phyloP scores from a whole-genome alignment of 2,888 invertebrate species.

The Drosophila vallismaia region DNA sequence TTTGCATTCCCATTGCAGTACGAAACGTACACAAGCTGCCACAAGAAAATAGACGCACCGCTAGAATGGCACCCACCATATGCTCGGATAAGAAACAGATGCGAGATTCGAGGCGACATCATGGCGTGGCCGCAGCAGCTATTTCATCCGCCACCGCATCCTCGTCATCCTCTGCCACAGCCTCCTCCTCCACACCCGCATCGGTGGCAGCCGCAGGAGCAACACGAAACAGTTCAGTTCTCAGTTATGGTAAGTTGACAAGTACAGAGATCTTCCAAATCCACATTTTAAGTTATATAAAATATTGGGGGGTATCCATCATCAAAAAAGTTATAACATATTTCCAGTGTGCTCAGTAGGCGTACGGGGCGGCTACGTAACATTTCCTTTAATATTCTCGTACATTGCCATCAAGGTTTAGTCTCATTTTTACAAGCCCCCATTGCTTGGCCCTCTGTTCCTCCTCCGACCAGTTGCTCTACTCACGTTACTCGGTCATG shows the following conservation, averaged over 20 bases:
- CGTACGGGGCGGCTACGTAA: constrained; percentile 57
- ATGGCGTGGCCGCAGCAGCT: constrained; percentile 42
- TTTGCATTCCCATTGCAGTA: constrained; percentile 22
- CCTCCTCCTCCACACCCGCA: constrained; percentile 17
- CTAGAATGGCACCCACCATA: constrained; percentile 82
- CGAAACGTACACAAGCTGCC: constrained; percentile 34
- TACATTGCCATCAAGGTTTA: constrained; percentile 12
- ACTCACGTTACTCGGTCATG: constrained; percentile 64
- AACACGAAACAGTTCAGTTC: constrained; percentile 40
- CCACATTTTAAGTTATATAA: background rate
- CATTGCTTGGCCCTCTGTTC: constrained; percentile 10
- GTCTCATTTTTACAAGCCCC: constrained; percentile 9
- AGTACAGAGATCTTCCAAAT: background rate
- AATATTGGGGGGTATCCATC: background rate
- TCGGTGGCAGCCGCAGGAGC: constrained; percentile 12
- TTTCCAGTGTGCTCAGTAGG: background rate
- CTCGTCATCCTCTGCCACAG: constrained; percentile 5
- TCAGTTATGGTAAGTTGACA: constrained; percentile 54
- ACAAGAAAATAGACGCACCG: constrained; percentile 10
- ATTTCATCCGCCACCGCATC: constrained; percentile 22
- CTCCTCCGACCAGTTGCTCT: constrained; percentile 13
- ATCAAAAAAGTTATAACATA: background rate
- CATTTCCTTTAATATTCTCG: constrained; percentile 19
- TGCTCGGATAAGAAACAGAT: constrained; percentile 81
- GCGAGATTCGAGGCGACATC: constrained; percentile 56